Base-by-base conservation (phyloP, 2,797 vertebrate genomes). In the Phrynocephalus vlangalii region DNA sequence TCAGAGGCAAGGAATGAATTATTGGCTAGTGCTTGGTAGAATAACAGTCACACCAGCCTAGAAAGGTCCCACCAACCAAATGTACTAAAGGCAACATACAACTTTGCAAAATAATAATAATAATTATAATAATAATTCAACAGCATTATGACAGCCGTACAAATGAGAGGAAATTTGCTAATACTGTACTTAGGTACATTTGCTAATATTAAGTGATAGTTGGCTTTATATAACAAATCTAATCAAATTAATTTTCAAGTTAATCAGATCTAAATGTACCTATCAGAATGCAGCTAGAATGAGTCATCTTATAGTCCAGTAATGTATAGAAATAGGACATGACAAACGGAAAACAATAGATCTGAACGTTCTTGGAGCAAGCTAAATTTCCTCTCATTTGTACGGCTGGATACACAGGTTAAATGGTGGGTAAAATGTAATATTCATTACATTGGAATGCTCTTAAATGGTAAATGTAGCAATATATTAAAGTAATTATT, bases 191-290 rank as follows among this genome's bases (percentile, higher is more conserved):
- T 84, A 48, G 63, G 52, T 8, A 88, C 0, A 30, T 83, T 91
- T 83, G 0, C 7, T 87, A 81, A 73, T 91, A 66, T 67, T 83
- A 30, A 50, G 78, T 87, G 20, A 79, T 70, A 75, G 77, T 87
- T 22, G 38, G 26, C 88, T 88, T 70, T 71, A 68, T 1, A 18
- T 1, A 52, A 72, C 3, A 73, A 86, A 66, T 70, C n/a, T 50
- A 60, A 81, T 90, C 13, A 84, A 81, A 78, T 90, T 90, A 80
- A 79, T 81, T 83, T 33, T 88, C 10, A 68, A 78, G 38, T 3
- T 80, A 91, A 79, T 83, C n/a, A 82, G 79, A 70, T 85, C 87
- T 9, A 91, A 87, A 82, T 72, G 6, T 88, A 83, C 52, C 92
- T n/a, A 82, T 18, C 8, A 67, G 86, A 24, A 3, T 80, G n/a